Evolutionary conservation across 2,797 vertebrate species (phyloP).

Genomic region (Falco berigora): DNA sequence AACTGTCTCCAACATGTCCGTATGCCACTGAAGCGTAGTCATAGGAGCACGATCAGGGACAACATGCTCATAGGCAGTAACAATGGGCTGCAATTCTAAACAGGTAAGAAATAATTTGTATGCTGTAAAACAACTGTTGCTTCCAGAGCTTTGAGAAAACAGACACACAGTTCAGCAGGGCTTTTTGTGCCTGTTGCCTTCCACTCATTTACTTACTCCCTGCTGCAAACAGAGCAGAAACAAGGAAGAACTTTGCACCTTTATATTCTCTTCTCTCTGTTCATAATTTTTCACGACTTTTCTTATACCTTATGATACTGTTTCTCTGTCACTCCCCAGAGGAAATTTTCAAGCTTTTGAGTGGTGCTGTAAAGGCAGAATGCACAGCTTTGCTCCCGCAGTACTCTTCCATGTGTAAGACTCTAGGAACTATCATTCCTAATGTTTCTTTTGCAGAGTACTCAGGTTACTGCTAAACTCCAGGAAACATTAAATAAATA

Average conservation of each 20-base stretch:
- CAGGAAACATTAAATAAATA: background rate
- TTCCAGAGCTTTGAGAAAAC: background rate
- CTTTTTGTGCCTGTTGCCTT: background rate
- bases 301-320: background rate
- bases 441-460: background rate
- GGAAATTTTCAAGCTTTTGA: background rate
- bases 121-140: background rate
- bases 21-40: background rate
- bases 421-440: background rate
- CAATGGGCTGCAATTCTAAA: background rate
- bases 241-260: background rate
- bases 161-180: background rate
- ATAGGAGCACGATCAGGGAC: background rate
- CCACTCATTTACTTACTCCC: background rate
- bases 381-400: background rate
- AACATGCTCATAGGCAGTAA: background rate
- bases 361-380: background rate
- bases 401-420: background rate
- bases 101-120: background rate
- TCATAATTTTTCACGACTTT: background rate
- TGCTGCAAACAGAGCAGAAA: background rate
- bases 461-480: background rate
- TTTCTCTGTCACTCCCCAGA: background rate
- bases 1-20: background rate
- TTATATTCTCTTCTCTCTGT: background rate